A percentile compares a stretch with the other conserved stretches of the same genome.
Evolutionary conservation across 2,888 invertebrate species (phyloP).

Genomic region (Gandaritis pyraliata): DNA sequence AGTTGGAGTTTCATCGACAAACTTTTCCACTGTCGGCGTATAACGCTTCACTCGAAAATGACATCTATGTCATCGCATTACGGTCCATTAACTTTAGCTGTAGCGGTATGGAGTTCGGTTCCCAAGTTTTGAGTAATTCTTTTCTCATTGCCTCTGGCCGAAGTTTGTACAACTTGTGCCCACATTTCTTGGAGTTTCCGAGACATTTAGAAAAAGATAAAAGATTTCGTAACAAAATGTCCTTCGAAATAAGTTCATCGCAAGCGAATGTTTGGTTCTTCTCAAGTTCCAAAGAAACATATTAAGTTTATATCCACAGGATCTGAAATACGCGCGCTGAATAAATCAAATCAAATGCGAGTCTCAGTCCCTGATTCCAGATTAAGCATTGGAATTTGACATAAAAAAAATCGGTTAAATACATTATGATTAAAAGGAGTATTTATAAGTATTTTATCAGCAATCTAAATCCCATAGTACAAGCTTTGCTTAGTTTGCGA

Average conservation of each 20-base stretch:
- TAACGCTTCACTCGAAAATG: slow-evolving; percentile 34
- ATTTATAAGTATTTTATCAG: too few relatives aligned
- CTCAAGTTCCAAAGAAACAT: slow-evolving; percentile 1
- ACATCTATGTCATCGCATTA: slow-evolving; percentile 33
- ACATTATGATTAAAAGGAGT: too few relatives aligned
- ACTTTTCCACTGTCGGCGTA: slow-evolving; percentile 20
- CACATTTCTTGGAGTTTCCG: slow-evolving; percentile 38
- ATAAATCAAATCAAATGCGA: neutral
- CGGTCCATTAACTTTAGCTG: slow-evolving; percentile 22
- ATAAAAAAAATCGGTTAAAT: too few relatives aligned
- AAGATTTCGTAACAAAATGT: slow-evolving; percentile 36
- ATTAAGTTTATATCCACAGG: slow-evolving; percentile 3
- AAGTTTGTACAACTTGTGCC: slow-evolving; percentile 42
- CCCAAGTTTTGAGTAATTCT: slow-evolving; percentile 42
- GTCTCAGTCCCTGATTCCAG: too few relatives aligned
- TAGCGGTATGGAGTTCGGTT: slow-evolving; percentile 27
- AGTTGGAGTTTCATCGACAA: slow-evolving; percentile 43
- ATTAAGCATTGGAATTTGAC: too few relatives aligned
- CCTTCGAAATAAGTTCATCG: slow-evolving; percentile 25
- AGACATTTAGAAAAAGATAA: slow-evolving; percentile 40
- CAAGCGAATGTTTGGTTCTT: slow-evolving; percentile 3
- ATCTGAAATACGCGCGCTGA: neutral
- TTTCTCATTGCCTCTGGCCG: slow-evolving; percentile 41
- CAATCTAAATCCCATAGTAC: too few relatives aligned
- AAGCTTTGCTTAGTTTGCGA: too few relatives aligned